Base-by-base conservation (phyloP, 2,797 vertebrate species). In the Tenualosa ilisha region DNA sequence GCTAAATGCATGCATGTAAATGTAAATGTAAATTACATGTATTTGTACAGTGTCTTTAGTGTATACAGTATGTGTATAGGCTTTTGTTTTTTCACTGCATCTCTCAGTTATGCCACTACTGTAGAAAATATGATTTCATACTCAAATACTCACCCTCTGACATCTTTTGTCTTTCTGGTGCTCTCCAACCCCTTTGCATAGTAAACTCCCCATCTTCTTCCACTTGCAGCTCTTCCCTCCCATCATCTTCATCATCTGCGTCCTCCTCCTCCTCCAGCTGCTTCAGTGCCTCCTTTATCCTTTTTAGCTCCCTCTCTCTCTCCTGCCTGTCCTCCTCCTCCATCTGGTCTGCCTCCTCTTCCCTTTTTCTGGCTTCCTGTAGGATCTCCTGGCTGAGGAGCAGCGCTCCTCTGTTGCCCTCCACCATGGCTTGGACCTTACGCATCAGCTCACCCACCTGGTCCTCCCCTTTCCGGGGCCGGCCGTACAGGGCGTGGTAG, bases 391-490 rank as follows among this genome's bases (percentile, higher is more conserved):
- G 81, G 65, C 86, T 89, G 61, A 81, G 81, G 40, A 90, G 59
- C 84, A 89, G 43, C 3, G 31, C 51, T 50, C 82, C 87, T 79
- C 81, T 84, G 46, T 90, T 88, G 7, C 37, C 56, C 12, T 54
- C 79, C 22, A 85, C 83, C 86, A 90, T 88, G 31, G 75, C 17
- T 5, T 68, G 83, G 63, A 91, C 84, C 31, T 91, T 91, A n/a
- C 24, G 51, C 83, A 91, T 43, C 61, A 90, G 88, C n/a, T 85
- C 61, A 8, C 49, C 83, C 20, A 90, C 83, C 84, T 81, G 84
- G 81, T 89, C 81, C 9, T 88, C 53, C 20, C 82, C 82, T 72
- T 56, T 86, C 40, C 72, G 50, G 46, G 83, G 13, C 50, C 56
- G 65, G 6, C 86, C 68, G 37, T 88, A 83, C 61, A 90, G 83